Conservation (phyloP, 1,140 invertebrate genomes). For the Vanessa tameamea region DNA sequence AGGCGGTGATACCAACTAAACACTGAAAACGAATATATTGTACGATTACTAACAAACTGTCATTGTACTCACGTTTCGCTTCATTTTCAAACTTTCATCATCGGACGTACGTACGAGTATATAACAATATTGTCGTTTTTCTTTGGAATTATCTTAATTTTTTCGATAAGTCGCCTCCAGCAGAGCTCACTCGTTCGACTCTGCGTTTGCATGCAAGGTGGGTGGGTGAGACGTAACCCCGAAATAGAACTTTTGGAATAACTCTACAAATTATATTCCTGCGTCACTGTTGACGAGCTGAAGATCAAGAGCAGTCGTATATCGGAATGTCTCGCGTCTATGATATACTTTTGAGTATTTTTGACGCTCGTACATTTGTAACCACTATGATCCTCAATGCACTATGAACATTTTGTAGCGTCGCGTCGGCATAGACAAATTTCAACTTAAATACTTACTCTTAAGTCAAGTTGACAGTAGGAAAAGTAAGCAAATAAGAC, state of each 20-base stretch:
- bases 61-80: slow-evolving; percentile 71
- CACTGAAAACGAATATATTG: slow-evolving; percentile 23
- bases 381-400: too few relatives aligned
- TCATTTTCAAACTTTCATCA: slow-evolving; percentile 64
- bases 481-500: background rate
- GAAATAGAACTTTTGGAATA: slow-evolving; percentile 79
- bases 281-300: slow-evolving; percentile 70
- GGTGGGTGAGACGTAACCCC: slow-evolving; percentile 65
- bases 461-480: background rate
- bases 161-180: slow-evolving; percentile 56
- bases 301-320: slow-evolving; percentile 67
- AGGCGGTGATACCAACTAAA: slow-evolving; percentile 48
- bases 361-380: too few relatives aligned
- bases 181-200: slow-evolving; percentile 56
- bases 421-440: background rate
- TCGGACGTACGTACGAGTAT: slow-evolving; percentile 6
- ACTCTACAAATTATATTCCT: slow-evolving; percentile 73
- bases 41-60: slow-evolving; percentile 16
- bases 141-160: slow-evolving; percentile 19
- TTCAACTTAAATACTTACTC: background rate
- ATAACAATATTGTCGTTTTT: slow-evolving; percentile 22
- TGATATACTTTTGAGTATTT: slow-evolving; percentile 28
- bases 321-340: slow-evolving; percentile 15
- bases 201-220: slow-evolving; percentile 59
- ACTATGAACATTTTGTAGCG: too few relatives aligned